Evolutionary conservation across 2,888 invertebrate genomes (phyloP), one percentile per base, ranked within the genome.

Genomic region (Melitaea athalia): DNA sequence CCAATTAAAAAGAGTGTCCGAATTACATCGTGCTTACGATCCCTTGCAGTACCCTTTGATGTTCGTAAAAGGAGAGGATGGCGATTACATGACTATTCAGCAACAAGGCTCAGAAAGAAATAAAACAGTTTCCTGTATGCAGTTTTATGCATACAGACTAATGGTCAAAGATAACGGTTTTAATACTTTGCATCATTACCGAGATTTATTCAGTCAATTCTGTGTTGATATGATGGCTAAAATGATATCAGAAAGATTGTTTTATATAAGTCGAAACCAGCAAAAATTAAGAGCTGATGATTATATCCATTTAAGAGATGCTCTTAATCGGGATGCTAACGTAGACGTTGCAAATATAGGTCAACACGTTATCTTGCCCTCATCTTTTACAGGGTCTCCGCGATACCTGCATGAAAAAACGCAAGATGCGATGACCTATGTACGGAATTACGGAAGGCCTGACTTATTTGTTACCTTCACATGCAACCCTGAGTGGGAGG

Each of bases 11-110:
- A 53, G 72, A 61, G 71, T 76, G 7, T 71, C 73, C 12, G 71
- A 75, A 50, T 66, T 72, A 47, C 73, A 75, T 31, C 63, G 70
- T 10, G 49, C 72, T 5, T 72, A 74, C 50, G 71, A 74, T 74
- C 73, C 74, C 17, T 57, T 79, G 17, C 76, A 77, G 17, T 78
- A 78, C 75, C 67, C 38, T 74, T 72, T 55, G 79, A 72, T 6
- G 72, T 75, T 15, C 79, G 77, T 57, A 76, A 76, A 7, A 72
- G 53, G 68, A 50, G 70, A 64, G 69, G 72, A 71, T 38, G 72
- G 72, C 12, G 64, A 57, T 64, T 53, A 61, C 47, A 3, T 64
- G 47, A 59, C n/a, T 8, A 67, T 55, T 15, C 50, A 12, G 6
- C 50, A 57, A 12, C n/a, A 61, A 55, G 42, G 49, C 38, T 53